These are phyloP conservation scores for Aspidiotus destructor DNA, from an alignment of 2,888 invertebrate species.

Conservation along the genomic window DNA sequence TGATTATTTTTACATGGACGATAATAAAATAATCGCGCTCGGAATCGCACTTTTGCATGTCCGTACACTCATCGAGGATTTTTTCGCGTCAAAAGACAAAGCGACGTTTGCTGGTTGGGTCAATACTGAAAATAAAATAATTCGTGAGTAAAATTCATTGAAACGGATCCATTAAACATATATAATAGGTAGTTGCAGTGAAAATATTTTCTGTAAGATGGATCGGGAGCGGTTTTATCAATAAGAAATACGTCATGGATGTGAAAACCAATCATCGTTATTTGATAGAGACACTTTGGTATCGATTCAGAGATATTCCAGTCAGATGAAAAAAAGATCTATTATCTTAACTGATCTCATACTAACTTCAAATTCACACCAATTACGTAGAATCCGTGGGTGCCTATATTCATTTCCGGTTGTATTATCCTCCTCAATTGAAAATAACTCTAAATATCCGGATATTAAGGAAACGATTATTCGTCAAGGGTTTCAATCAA, in stretches of 20 bases:
- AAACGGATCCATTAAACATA: slow-evolving; percentile 25
- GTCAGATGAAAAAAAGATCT: slow-evolving; percentile 60
- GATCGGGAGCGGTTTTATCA: slow-evolving; percentile 64
- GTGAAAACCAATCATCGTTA: slow-evolving; percentile 72
- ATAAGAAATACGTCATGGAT: slow-evolving; percentile 67
- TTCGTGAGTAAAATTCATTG: slow-evolving; percentile 9
- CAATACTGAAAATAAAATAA: slow-evolving; percentile 51
- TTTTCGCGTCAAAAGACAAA: slow-evolving; percentile 76
- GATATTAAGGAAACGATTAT: no score
- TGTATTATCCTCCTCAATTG: slow-evolving; percentile 83
- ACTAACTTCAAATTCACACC: slow-evolving; percentile 76
- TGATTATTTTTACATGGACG: slow-evolving; percentile 78
- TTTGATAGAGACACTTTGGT: slow-evolving; percentile 64
- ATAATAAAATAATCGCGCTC: slow-evolving; percentile 81
- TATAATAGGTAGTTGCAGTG: slow-evolving; percentile 54
- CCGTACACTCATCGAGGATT: slow-evolving; percentile 52
- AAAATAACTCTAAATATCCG: slow-evolving; percentile 71
- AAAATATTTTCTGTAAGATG: slow-evolving; percentile 75
- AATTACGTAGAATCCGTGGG: slow-evolving; percentile 61
- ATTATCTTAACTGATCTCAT: slow-evolving; percentile 33
- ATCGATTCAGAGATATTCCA: slow-evolving; percentile 66
- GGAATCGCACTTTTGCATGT: slow-evolving; percentile 52
- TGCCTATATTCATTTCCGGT: slow-evolving; percentile 61
- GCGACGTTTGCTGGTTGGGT: slow-evolving; percentile 66
- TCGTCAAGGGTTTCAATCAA: no score